phyloP scores from a whole-genome alignment of 2,797 vertebrate species.

The Enteromius thamalakanensis region DNA sequence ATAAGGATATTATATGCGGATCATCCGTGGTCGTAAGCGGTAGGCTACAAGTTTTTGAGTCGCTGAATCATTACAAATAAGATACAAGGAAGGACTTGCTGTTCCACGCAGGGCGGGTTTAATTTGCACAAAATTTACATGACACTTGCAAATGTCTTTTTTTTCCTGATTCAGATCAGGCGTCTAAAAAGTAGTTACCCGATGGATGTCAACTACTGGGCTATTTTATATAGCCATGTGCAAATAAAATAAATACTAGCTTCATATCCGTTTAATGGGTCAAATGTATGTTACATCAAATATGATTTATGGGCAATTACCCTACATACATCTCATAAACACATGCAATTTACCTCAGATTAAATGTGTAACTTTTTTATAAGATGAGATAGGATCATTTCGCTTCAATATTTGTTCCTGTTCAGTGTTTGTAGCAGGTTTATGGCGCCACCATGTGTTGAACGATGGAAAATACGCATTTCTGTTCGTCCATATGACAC shows the following conservation, averaged over 20 bases:
- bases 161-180: conserved; percentile 37
- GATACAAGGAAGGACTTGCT: conserved; percentile 23
- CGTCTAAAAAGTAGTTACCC: not conserved
- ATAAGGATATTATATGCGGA: not conserved
- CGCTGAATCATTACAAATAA: not conserved
- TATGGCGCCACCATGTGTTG: conserved; percentile 10
- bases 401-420: not conserved
- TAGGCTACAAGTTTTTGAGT: not conserved
- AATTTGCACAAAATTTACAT: conserved; percentile 63
- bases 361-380: not conserved
- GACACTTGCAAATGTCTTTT: conserved; percentile 48
- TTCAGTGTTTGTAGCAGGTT: not conserved
- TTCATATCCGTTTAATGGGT: not conserved
- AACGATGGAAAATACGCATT: not conserved
- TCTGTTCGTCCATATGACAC: not conserved
- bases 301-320: not conserved
- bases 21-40: not conserved
- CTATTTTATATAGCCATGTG: not conserved
- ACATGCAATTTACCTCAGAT: not conserved
- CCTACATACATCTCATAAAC: not conserved
- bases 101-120: conserved; percentile 31
- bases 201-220: not conserved
- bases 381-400: not conserved
- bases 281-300: not conserved
- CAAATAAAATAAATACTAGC: not conserved